These are phyloP conservation scores for Stictocephala bisonia DNA, from an alignment of 2,888 invertebrate species.

Conservation along the genomic window DNA sequence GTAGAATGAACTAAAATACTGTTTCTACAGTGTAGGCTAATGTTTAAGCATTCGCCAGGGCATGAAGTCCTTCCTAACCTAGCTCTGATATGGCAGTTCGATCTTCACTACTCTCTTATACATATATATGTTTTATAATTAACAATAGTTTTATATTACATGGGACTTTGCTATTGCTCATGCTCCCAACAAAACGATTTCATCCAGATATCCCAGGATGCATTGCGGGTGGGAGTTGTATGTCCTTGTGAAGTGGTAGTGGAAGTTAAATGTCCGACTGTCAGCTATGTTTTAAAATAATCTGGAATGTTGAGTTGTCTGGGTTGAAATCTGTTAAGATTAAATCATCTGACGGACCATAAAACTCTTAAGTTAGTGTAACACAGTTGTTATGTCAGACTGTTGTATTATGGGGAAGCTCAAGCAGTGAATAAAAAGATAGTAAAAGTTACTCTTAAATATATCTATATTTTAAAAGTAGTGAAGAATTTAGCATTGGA, in stretches of 20 bases:
- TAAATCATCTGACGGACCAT: too few relatives aligned
- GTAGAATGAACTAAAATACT: too few relatives aligned
- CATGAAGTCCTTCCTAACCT: too few relatives aligned
- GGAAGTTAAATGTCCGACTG: conserved; percentile 15
- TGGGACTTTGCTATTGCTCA: conserved; percentile 36
- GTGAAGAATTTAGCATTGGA: neutral
- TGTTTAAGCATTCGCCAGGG: too few relatives aligned
- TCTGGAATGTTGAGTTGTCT: neutral
- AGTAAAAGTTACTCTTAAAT: conserved; percentile 11
- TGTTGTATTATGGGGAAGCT: conserved; percentile 37
- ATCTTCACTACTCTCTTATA: neutral
- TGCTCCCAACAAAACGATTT: conserved; percentile 47
- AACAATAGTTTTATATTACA: neutral
- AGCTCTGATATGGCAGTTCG: too few relatives aligned
- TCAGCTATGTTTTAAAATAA: conserved; percentile 21
- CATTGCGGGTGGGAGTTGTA: conserved; percentile 45
- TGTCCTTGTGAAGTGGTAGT: conserved; percentile 47
- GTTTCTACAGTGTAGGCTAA: too few relatives aligned
- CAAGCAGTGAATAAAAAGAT: conserved; percentile 35
- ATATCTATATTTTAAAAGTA: neutral
- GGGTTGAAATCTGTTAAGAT: too few relatives aligned
- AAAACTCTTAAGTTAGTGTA: too few relatives aligned
- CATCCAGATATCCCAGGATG: conserved; percentile 45
- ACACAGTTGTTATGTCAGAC: neutral
- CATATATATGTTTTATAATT: neutral